Conservation (phyloP, 2,888 invertebrate genomes). For the Polymixis lichenea region DNA sequence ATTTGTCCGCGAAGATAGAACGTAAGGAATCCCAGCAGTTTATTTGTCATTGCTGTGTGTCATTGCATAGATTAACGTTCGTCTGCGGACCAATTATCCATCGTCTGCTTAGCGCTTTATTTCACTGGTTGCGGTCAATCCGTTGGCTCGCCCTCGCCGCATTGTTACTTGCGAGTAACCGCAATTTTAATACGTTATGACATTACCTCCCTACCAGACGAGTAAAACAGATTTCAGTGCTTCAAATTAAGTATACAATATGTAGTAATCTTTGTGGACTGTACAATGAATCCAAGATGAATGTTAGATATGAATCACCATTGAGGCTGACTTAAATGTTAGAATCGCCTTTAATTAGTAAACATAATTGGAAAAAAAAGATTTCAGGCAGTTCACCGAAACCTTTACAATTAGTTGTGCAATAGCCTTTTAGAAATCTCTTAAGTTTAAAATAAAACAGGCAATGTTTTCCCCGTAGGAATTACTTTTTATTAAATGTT, state of each 20-base stretch:
- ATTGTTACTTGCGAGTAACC: not conserved
- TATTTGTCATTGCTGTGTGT: too few species aligned
- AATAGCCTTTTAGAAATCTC: not conserved
- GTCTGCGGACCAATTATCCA: too few species aligned
- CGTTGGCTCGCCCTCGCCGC: not conserved
- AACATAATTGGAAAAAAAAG: not conserved
- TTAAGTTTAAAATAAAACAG: not conserved
- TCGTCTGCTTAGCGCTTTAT: not conserved
- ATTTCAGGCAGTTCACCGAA: not conserved
- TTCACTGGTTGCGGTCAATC: slow-evolving; percentile 9
- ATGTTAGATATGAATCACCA: not conserved
- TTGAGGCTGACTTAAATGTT: not conserved
- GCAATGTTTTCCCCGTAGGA: not conserved
- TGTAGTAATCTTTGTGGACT: not conserved
- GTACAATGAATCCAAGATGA: not conserved
- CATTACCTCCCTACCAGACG: not conserved
- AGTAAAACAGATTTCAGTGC: not conserved
- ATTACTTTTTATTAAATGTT: not conserved
- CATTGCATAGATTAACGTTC: too few species aligned
- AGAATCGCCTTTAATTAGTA: not conserved
- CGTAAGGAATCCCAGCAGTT: too few species aligned
- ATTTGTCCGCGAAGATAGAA: too few species aligned
- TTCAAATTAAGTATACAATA: not conserved
- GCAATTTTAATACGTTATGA: not conserved
- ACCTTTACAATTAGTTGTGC: not conserved